phyloP scores from a whole-genome alignment of 1,140 invertebrate species.

The Latrodectus geometricus region DNA sequence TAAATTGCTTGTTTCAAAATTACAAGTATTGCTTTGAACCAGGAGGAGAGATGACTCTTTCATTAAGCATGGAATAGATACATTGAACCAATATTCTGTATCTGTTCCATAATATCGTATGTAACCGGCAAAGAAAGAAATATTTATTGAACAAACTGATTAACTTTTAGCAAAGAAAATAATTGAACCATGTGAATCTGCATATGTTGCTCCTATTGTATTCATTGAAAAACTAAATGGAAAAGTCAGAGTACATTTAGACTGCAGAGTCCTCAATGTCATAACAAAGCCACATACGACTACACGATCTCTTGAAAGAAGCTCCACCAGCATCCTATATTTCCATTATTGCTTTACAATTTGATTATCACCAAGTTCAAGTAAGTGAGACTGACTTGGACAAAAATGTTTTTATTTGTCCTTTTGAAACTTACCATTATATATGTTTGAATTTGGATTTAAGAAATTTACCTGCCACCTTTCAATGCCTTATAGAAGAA shows the following conservation, averaged over 20 bases:
- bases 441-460: constrained; percentile 68
- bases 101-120: constrained; percentile 39
- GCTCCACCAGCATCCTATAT: background rate
- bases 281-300: constrained; percentile 63
- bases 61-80: constrained; percentile 61
- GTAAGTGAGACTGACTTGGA: constrained; percentile 66
- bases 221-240: constrained; percentile 58
- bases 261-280: constrained; percentile 55
- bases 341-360: background rate
- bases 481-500: constrained; percentile 66
- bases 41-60: background rate
- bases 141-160: constrained; percentile 56
- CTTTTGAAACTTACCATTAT: constrained; percentile 66
- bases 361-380: background rate
- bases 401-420: no score
- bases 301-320: constrained; percentile 69
- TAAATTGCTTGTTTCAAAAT: no score
- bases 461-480: constrained; percentile 67
- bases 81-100: constrained; percentile 51
- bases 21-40: constrained; percentile 5
- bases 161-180: constrained; percentile 62
- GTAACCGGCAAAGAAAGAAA: constrained; percentile 37
- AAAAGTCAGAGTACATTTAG: constrained; percentile 28
- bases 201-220: constrained; percentile 62
- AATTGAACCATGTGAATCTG: constrained; percentile 59